Evolutionary conservation across 1,140 invertebrate genomes (phyloP).

Genomic region (Proales similis): DNA sequence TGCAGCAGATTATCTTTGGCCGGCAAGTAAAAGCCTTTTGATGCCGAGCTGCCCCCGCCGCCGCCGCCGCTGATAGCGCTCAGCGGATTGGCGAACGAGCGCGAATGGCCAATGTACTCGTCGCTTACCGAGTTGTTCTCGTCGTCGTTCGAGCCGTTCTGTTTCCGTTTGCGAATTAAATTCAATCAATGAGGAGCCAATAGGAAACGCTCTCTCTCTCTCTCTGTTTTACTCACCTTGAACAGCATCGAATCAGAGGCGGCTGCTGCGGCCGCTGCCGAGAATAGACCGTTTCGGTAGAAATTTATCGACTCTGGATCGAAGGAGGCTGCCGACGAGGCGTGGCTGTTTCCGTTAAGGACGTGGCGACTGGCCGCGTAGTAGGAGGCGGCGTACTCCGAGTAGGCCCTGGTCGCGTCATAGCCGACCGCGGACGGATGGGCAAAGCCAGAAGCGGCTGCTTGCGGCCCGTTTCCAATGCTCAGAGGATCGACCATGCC

Average conservation of each 20-base stretch:
- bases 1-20: too few relatives aligned
- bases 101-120: slow-evolving; percentile 12
- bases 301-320: slow-evolving; percentile 1
- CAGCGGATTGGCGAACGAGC: slow-evolving; percentile 1
- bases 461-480: not conserved
- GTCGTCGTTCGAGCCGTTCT: too few relatives aligned
- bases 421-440: not conserved
- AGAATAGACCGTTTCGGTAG: slow-evolving; percentile 22
- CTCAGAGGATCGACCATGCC: not conserved
- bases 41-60: not conserved
- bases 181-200: too few relatives aligned
- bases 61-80: not conserved
- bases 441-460: slow-evolving; percentile 11
- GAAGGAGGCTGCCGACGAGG: too few relatives aligned
- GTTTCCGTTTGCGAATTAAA: too few relatives aligned
- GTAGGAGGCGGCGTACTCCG: slow-evolving; percentile 31
- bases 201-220: too few relatives aligned
- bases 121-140: slow-evolving; percentile 3
- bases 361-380: slow-evolving; percentile 7
- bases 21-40: too few relatives aligned
- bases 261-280: slow-evolving; percentile 6
- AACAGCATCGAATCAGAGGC: slow-evolving; percentile 18
- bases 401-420: slow-evolving; percentile 6
- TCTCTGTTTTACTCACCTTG: too few relatives aligned
- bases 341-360: too few relatives aligned